A percentile compares a stretch with the other conserved stretches of the same genome.
Conservation (phyloP, 2,888 invertebrate genomes). For the Eupeodes latifasciatus region DNA sequence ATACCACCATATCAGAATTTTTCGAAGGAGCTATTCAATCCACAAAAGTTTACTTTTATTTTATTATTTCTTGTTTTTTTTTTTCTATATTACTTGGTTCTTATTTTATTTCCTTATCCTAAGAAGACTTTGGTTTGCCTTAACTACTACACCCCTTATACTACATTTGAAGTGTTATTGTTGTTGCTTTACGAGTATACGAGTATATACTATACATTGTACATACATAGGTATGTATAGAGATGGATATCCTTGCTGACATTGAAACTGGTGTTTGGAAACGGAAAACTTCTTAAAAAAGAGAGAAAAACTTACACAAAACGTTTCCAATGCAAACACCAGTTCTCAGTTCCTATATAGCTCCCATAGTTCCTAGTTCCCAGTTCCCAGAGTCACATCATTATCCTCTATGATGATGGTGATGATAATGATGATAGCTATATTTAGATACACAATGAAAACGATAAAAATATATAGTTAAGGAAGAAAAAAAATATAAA, state of each 20-base stretch:
- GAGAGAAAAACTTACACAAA: slow-evolving; percentile 68
- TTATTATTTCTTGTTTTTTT: slow-evolving; percentile 40
- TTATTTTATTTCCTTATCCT: slow-evolving; percentile 61
- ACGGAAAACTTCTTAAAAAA: slow-evolving; percentile 68
- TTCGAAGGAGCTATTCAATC: slow-evolving; percentile 32
- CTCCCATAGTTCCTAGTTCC: neutral
- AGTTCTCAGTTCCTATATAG: slow-evolving; percentile 14
- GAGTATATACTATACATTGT: no score
- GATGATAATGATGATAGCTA: slow-evolving; percentile 63
- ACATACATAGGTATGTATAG: neutral
- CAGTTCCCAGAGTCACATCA: slow-evolving; percentile 51
- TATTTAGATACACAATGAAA: slow-evolving; percentile 64
- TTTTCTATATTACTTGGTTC: slow-evolving; percentile 48
- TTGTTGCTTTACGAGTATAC: no score
- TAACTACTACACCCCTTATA: slow-evolving; percentile 11
- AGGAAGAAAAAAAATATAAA: slow-evolving; percentile 24
- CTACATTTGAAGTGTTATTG: neutral
- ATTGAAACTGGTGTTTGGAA: slow-evolving; percentile 54
- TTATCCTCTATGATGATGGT: slow-evolving; percentile 56
- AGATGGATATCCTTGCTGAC: slow-evolving; percentile 34
- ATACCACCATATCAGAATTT: slow-evolving; percentile 12
- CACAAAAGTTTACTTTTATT: slow-evolving; percentile 69
- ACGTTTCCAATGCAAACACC: slow-evolving; percentile 70
- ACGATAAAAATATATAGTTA: slow-evolving; percentile 61
- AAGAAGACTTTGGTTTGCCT: slow-evolving; percentile 30